phyloP scores from a whole-genome alignment of 2,888 invertebrate species.

The Nasonovia ribisnigri region DNA sequence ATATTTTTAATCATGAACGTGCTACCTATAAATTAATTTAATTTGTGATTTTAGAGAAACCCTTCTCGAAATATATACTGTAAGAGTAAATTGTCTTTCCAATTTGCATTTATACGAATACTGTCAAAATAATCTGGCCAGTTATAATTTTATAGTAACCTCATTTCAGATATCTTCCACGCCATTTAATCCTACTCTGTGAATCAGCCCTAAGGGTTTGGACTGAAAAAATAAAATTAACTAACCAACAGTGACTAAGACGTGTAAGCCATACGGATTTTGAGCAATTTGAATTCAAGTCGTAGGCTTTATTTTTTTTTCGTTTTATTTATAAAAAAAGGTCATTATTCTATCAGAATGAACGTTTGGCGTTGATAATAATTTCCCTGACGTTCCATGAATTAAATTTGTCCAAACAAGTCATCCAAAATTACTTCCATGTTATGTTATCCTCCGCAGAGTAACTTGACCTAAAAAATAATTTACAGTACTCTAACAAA shows the following conservation, averaged over 20 bases:
- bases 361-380: background rate
- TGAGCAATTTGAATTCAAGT: background rate
- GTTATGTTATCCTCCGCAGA: background rate
- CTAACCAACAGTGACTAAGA: background rate
- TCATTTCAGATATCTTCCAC: background rate
- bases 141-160: constrained; percentile 26
- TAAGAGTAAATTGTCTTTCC: background rate
- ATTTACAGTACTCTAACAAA: background rate
- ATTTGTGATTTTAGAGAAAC: background rate
- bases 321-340: background rate
- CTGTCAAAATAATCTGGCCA: background rate
- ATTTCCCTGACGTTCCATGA: background rate
- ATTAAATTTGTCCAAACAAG: background rate
- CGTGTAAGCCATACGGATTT: constrained; percentile 28
- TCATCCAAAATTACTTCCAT: background rate
- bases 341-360: background rate
- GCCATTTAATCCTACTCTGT: background rate
- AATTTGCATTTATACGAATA: constrained; percentile 17
- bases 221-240: constrained; percentile 15
- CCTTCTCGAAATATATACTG: background rate
- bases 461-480: background rate
- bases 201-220: background rate
- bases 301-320: background rate
- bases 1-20: background rate
- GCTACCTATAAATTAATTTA: background rate